Evolutionary conservation across 2,797 vertebrate species (phyloP), one percentile per base, ranked within the genome.

Genomic region (Threskiornis aethiopicus): DNA sequence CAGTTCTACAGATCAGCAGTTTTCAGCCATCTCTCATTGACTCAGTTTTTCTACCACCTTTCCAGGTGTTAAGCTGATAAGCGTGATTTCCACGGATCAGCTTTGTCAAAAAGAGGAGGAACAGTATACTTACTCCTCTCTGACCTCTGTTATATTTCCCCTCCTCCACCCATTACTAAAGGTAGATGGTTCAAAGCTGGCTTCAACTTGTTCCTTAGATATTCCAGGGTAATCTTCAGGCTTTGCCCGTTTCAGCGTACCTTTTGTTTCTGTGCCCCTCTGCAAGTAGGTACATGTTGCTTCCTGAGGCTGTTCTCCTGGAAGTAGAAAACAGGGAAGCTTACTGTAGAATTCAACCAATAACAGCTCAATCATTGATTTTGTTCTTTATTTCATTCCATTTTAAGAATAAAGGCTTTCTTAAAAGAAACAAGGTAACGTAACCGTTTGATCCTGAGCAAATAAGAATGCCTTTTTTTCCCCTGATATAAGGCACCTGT

Each of bases 251-350:
- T 69, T 44, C 70, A 55, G 49, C 12, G 21, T 31, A 35, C 37
- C 31, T 80, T 79, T 87, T 77, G 24, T 89, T 84, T 84, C 71
- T 85, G 44, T 83, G 57, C 71, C 75, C 73, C 59, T 93, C 75
- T 69, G 76, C 65, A 62, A 85, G 70, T 2, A 44, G 44, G 66
- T 42, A 19, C 31, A 9, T 25, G 37, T 47, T 83, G 26, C 54
- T 94, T 94, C 76, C 81, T 73, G 77, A 82, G 89, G 71, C n/a
- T 77, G 17, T 80, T 67, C 52, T 77, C 79, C 91, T 95, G 76
- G 49, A 93, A 92, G 78, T 16, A 90, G 42, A 88, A 84, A 87
- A 83, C 71, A 90, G 42, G 49, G 81, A 84, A 87, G 25, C 29
- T 87, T 42, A 49, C 18, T 41, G 42, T 31, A 72, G 61, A 81